Percentiles rank a stretch among this genome's conserved stretches.
phyloP scores from a whole-genome alignment of 2,888 invertebrate species.

The Leucoptera coffeella region DNA sequence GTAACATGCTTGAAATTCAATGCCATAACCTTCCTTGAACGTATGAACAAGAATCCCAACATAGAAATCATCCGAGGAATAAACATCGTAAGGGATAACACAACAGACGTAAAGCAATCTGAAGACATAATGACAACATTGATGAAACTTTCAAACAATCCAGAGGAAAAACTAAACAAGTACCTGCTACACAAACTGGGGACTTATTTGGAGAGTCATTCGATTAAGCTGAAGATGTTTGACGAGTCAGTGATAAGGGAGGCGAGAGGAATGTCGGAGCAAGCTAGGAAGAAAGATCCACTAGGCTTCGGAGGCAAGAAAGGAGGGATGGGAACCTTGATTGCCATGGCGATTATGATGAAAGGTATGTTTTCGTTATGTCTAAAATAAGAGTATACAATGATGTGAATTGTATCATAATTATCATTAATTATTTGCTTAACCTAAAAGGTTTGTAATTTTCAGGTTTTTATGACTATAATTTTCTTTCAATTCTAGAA shows the following conservation, averaged over 20 bases:
- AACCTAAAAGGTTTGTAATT: too few relatives aligned
- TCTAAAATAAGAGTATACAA: too few relatives aligned
- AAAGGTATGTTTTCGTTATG: conserved; percentile 40
- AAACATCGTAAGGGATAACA: conserved; percentile 61
- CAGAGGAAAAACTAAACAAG: conserved; percentile 69
- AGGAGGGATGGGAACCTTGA: conserved; percentile 45
- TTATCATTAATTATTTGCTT: too few relatives aligned
- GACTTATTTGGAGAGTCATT: conserved; percentile 66
- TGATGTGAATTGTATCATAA: too few relatives aligned
- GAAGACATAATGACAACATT: conserved; percentile 69
- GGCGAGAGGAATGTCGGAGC: conserved; percentile 50
- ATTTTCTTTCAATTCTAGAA: too few relatives aligned
- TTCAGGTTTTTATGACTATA: too few relatives aligned
- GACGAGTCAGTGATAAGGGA: conserved; percentile 57
- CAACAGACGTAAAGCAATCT: conserved; percentile 49
- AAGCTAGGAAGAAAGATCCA: conserved; percentile 45
- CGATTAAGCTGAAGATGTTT: conserved; percentile 64
- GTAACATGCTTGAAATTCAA: conserved; percentile 38
- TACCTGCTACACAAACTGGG: conserved; percentile 66
- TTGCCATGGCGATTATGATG: conserved; percentile 57
- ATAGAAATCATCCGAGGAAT: conserved; percentile 40
- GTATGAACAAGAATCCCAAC: conserved; percentile 32
- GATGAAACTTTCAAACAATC: too few relatives aligned
- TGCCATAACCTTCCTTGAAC: conserved; percentile 34
- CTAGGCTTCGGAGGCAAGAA: conserved; percentile 32